Evolutionary conservation across 1,140 invertebrate species (phyloP), one percentile per base, ranked within the genome.

Genomic region (Calycopis cecrops): DNA sequence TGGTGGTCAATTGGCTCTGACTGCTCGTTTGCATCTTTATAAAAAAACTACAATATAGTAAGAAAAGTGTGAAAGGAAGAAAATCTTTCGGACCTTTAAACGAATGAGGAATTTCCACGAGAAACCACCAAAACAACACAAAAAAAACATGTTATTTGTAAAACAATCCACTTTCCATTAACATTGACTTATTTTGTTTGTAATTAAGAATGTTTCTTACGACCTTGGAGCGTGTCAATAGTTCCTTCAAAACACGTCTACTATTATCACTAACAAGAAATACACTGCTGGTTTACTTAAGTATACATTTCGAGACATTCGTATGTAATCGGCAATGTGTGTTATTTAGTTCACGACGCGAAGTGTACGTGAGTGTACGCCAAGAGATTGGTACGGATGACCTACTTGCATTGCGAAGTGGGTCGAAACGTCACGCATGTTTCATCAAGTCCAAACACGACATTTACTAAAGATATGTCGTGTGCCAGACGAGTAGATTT

Each of bases 121-220:
- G n/a, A n/a, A 28, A 3, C 6, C 6, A 28, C 2, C 2, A 28
- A 28, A 28, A 28, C 21, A 28, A 6, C 6, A 28, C 21, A 28
- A 28, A 28, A 28, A 28, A 49, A 34, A 34, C 12, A 21, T 17
- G 47, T 48, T 14, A 3, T 0, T 9, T 6, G 9, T 40, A 33
- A 59, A 51, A 40, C 21, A 44, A 53, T 35, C 11, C 3, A 21
- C 14, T 55, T 48, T 40, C 57, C 42, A 65, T 67, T 69, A 64
- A 60, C 73, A 73, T 69, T 73, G 68, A 70, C 70, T 75, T 60
- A 63, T 66, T 76, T 72, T 62, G 57, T 47, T 18, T 60, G 61
- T 71, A 80, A 80, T 78, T 80, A 77, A 80, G 69, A 71, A 40
- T 64, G 66, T 67, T 62, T 44, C 12, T 44, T 44, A 9, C n/a